Base-by-base conservation (phyloP, 1,140 invertebrate species). In the Leptopilina clavipes region DNA sequence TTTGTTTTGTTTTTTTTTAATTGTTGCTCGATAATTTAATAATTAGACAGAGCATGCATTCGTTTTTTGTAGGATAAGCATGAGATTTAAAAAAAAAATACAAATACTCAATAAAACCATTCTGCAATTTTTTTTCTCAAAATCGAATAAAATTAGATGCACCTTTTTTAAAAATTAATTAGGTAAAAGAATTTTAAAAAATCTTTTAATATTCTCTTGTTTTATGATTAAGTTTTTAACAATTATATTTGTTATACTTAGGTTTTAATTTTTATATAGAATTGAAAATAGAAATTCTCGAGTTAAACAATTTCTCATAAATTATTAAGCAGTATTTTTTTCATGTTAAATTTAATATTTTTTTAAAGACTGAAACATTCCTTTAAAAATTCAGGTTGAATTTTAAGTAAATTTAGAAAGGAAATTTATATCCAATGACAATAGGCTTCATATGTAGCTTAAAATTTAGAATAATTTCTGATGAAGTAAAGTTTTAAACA, bases 11-110 rank as follows among this genome's bases (percentile, higher is more conserved):
- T 14, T n/a, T 45, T 65, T 75, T 75, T 31, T 3, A 77, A n/a
- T n/a, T n/a, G n/a, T n/a, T n/a, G n/a, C n/a, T n/a, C n/a, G n/a
- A n/a, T n/a, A n/a, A n/a, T n/a, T n/a, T n/a, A n/a, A n/a, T n/a
- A n/a, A n/a, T n/a, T n/a, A n/a, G n/a, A n/a, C n/a, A n/a, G n/a
- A n/a, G n/a, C n/a, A n/a, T n/a, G n/a, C n/a, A 52, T 70, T 37
- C 31, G 22, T 11, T 75, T 56, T 76, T 73, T 76, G 72, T 71
- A 73, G 31, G 37, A 71, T 73, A 71, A 74, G 56, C 73, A 59
- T 75, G 56, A 59, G 19, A 22, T 59, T 59, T 59, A 12, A n/a
- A n/a, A 44, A 10, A 65, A 31, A 22, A n/a, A 65, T 65, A 14
- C 5, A 31, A 65, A 65, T 65, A 65, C 25, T 65, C 59, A 65